Conservation (phyloP, 2,797 vertebrate genomes). For the Fundulus diaphanus region DNA sequence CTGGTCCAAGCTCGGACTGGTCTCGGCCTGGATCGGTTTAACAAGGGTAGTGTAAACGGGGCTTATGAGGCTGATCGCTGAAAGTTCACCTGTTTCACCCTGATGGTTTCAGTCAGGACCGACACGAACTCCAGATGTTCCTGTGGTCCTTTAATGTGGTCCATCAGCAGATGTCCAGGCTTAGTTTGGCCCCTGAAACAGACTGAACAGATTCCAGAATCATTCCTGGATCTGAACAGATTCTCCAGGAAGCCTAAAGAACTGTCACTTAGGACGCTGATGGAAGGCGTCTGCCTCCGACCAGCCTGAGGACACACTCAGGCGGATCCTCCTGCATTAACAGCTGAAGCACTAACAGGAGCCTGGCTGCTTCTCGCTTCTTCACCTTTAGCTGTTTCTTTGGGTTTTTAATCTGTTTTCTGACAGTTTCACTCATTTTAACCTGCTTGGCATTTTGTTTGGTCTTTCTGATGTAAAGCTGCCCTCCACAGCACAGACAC, state of each 20-base stretch:
- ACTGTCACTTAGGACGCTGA: no score
- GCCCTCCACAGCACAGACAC: no score
- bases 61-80: no score
- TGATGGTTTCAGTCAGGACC: not conserved
- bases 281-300: not conserved
- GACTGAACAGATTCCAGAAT: no score
- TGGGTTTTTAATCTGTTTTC: conserved; percentile 6
- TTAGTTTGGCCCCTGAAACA: no score
- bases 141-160: not conserved
- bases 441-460: conserved; percentile 24
- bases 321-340: conserved; percentile 32
- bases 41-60: no score
- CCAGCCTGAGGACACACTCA: conserved; percentile 35
- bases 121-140: no score
- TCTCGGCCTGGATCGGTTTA: no score
- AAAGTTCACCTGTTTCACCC: not conserved
- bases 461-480: no score
- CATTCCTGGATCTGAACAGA: no score
- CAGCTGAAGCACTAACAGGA: conserved; percentile 43
- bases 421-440: conserved; percentile 1
- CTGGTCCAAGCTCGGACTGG: no score
- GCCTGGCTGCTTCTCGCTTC: conserved; percentile 30
- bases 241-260: not conserved
- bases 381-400: conserved; percentile 10
- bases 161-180: not conserved